A percentile compares a stretch with the other conserved stretches of the same genome.
Conservation (phyloP, 2,888 invertebrate species). For the Andrena chrysosceles region DNA sequence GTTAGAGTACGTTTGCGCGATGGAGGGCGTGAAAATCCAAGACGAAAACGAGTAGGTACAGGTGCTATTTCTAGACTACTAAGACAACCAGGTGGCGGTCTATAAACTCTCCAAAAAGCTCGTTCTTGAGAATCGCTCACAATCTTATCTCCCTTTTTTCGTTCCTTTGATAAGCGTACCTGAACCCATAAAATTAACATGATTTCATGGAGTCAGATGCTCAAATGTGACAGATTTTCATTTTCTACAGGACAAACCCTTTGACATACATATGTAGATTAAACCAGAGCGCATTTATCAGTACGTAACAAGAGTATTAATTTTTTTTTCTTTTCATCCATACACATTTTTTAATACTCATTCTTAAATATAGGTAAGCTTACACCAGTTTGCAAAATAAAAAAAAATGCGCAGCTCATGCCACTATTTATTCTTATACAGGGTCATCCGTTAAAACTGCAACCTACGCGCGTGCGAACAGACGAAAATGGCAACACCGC, state of each 20-base stretch:
- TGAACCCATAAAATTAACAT: slow-evolving; percentile 80
- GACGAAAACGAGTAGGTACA: slow-evolving; percentile 91
- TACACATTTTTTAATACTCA: too few relatives aligned
- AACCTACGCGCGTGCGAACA: too few relatives aligned
- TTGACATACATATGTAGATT: neutral
- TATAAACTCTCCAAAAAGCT: slow-evolving; percentile 98
- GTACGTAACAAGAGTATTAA: too few relatives aligned
- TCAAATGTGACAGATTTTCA: slow-evolving; percentile 1
- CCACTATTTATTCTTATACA: too few relatives aligned
- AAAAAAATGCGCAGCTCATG: too few relatives aligned
- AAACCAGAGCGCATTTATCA: neutral
- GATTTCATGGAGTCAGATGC: slow-evolving; percentile 69
- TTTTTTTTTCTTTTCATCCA: too few relatives aligned
- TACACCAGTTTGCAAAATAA: too few relatives aligned
- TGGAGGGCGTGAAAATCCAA: slow-evolving; percentile 88
- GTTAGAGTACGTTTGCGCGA: slow-evolving; percentile 91
- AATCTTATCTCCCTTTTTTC: slow-evolving; percentile 98
- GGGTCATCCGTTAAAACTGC: too few relatives aligned
- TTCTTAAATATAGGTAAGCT: too few relatives aligned
- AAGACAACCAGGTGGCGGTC: slow-evolving; percentile 95
- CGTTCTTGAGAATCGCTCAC: slow-evolving; percentile 98
- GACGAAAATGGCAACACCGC: too few relatives aligned
- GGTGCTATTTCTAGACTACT: slow-evolving; percentile 95
- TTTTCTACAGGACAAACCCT: neutral
- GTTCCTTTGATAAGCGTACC: slow-evolving; percentile 96